Evolutionary conservation across 2,888 invertebrate species (phyloP).

Genomic region (Drosophila paranaensis): DNA sequence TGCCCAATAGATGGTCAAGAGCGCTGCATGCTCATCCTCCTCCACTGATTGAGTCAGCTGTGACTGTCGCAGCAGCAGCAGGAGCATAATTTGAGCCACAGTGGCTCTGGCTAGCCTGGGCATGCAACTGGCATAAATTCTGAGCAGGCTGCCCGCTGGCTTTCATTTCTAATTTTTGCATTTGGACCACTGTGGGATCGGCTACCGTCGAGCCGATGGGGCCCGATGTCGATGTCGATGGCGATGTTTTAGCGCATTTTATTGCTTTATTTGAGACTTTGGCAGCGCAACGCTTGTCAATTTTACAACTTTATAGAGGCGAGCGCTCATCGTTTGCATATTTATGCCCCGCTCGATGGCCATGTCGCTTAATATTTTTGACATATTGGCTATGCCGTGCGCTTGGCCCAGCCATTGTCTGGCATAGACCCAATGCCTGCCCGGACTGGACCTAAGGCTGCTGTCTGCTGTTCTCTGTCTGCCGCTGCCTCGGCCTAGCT

Average conservation of each 20-base stretch:
- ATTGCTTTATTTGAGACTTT: slow-evolving; percentile 79
- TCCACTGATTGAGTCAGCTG: slow-evolving; percentile 61
- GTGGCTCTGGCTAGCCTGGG: slow-evolving; percentile 4
- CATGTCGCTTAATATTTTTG: slow-evolving; percentile 82
- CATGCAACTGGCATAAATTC: slow-evolving; percentile 65
- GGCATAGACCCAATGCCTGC: slow-evolving; percentile 19
- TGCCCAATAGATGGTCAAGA: slow-evolving; percentile 51
- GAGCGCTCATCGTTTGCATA: slow-evolving; percentile 79
- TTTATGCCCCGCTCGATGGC: slow-evolving; percentile 69
- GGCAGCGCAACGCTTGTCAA: slow-evolving; percentile 76
- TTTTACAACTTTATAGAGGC: slow-evolving; percentile 81
- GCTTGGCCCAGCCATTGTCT: slow-evolving; percentile 53
- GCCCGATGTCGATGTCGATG: slow-evolving; percentile 37
- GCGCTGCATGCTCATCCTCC: slow-evolving; percentile 36
- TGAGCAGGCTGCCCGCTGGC: slow-evolving; percentile 71
- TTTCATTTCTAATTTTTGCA: slow-evolving; percentile 79
- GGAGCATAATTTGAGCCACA: slow-evolving; percentile 35
- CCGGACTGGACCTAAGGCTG: slow-evolving; percentile 35
- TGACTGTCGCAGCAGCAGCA: slow-evolving; percentile 36
- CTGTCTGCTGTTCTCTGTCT: slow-evolving; percentile 24
- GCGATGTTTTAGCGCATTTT: slow-evolving; percentile 74
- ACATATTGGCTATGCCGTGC: slow-evolving; percentile 80
- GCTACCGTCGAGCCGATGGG: slow-evolving; percentile 49
- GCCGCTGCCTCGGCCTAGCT: neutral
- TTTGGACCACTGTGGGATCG: slow-evolving; percentile 64